phyloP scores from a whole-genome alignment of 2,797 vertebrate genomes.

The Sparidentex hasta region DNA sequence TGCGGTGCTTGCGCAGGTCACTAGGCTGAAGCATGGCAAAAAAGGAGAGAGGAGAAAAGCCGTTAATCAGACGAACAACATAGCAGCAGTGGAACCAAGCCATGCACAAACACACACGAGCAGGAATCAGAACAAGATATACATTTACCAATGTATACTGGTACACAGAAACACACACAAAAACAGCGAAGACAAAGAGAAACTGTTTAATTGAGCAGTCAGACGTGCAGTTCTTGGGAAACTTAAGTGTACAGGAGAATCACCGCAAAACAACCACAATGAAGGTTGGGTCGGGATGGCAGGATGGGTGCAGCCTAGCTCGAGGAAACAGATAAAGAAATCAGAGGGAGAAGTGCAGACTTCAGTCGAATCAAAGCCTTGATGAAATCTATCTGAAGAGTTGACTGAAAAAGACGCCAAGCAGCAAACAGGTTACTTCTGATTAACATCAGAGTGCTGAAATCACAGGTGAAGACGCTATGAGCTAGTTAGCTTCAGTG shows the following conservation, averaged over 20 bases:
- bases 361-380: not conserved
- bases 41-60: slow-evolving; percentile 68
- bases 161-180: slow-evolving; percentile 15
- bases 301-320: slow-evolving; percentile 60
- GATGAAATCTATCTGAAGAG: not conserved
- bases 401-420: not conserved
- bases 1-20: slow-evolving; percentile 99
- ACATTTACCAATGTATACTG: slow-evolving; percentile 1
- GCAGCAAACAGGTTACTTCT: not conserved
- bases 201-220: slow-evolving; percentile 10
- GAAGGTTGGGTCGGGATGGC: slow-evolving; percentile 18
- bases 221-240: slow-evolving; percentile 17
- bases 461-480: not conserved
- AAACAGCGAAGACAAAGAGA: not conserved
- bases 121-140: slow-evolving; percentile 24
- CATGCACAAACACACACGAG: slow-evolving; percentile 57
- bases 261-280: slow-evolving; percentile 38
- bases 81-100: slow-evolving; percentile 48
- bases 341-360: not conserved
- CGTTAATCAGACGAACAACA: slow-evolving; percentile 77
- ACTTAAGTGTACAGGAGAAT: slow-evolving; percentile 16
- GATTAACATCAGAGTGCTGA: not conserved
- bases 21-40: slow-evolving; percentile 97
- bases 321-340: not conserved
- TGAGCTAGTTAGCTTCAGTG: too few relatives aligned